Percentiles rank a stretch among this genome's conserved stretches.
These are phyloP conservation scores for Ammospiza maritima DNA, from an alignment of 2,797 vertebrate genomes.

Conservation along the genomic window DNA sequence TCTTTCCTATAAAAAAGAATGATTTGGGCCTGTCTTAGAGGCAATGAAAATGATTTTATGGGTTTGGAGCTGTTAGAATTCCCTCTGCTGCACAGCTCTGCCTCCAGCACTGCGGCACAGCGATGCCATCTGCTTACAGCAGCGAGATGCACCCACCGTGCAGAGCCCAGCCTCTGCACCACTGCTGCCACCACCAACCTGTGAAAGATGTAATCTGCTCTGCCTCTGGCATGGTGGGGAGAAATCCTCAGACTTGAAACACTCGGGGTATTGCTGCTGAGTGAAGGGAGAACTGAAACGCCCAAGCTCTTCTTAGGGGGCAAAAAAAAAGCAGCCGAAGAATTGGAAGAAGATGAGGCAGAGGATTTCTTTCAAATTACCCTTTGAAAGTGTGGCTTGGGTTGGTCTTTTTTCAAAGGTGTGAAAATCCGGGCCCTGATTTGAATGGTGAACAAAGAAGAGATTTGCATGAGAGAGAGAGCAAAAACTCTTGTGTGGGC, in stretches of 20 bases:
- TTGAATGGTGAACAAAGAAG: not conserved
- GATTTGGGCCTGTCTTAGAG: not conserved
- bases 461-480: not conserved
- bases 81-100: not conserved
- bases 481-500: not conserved
- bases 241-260: not conserved
- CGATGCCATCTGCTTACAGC: not conserved
- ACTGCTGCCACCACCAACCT: accelerated
- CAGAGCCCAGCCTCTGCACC: not conserved
- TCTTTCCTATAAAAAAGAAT: not conserved
- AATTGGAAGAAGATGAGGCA: not conserved
- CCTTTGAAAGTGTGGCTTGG: not conserved
- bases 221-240: not conserved
- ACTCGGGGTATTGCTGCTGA: not conserved
- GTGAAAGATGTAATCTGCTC: not conserved
- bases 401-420: not conserved
- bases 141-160: accelerated
- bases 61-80: not conserved
- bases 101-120: accelerated
- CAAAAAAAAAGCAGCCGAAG: not conserved
- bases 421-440: not conserved
- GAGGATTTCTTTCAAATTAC: not conserved
- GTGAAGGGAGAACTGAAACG: accelerated
- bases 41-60: not conserved
- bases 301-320: not conserved